Conservation (phyloP, 2,113 vertebrate genomes). For the Gallinago media region DNA sequence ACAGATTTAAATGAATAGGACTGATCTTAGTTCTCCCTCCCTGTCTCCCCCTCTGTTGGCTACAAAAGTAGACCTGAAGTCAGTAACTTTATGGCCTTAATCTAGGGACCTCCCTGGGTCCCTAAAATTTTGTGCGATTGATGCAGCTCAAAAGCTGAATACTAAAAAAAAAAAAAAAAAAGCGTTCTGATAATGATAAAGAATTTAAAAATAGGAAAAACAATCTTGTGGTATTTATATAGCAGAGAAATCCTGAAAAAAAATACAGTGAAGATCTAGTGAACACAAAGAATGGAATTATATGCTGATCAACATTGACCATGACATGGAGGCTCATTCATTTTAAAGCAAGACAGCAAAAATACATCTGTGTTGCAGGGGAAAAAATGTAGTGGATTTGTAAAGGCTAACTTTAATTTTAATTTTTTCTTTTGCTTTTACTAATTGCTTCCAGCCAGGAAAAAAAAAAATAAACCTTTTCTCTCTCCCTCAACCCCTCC, state of each 20-base stretch:
- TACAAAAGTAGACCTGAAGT: neutral
- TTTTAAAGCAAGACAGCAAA: neutral
- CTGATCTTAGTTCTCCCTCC: neutral
- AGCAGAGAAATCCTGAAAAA: neutral
- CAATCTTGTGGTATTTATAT: neutral
- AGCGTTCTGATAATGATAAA: neutral
- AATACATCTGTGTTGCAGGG: neutral
- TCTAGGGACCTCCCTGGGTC: neutral
- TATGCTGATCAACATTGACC: neutral
- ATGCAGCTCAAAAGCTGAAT: neutral
- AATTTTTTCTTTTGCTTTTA: neutral
- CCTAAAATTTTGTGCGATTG: neutral
- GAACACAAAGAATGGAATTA: neutral
- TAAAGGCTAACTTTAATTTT: neutral
- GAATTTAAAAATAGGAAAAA: neutral
- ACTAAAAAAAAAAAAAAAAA: neutral
- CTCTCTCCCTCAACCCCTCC: too few relatives aligned
- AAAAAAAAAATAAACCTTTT: neutral
- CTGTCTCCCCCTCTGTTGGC: neutral
- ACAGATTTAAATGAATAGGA: neutral
- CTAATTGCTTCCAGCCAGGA: neutral
- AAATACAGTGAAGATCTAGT: neutral
- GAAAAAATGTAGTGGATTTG: neutral
- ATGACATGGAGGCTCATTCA: neutral
- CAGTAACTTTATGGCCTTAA: neutral